phyloP scores from a whole-genome alignment of 2,113 vertebrate species.

The Balaeniceps rex region DNA sequence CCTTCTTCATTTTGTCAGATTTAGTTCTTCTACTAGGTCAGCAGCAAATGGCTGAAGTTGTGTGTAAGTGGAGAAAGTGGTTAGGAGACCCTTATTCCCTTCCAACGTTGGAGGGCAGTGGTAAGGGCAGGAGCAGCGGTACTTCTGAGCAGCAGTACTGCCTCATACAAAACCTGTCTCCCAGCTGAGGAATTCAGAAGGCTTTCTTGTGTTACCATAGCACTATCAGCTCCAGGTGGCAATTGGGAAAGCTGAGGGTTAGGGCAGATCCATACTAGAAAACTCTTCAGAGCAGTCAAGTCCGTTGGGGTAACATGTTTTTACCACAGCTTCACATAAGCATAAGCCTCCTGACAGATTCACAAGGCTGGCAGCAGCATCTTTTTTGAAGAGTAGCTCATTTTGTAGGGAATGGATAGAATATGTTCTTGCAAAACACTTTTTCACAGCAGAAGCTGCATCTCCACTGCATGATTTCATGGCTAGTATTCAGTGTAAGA shows the following conservation, averaged over 20 bases:
- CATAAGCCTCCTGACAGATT: not conserved
- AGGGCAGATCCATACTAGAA: not conserved
- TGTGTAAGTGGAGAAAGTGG: not conserved
- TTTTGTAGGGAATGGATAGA: not conserved
- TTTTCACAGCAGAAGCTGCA: not conserved
- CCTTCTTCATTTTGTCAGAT: not conserved
- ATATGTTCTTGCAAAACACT: not conserved
- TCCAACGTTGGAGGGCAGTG: rapidly evolving
- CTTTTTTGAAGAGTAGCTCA: not conserved
- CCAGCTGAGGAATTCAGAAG: not conserved
- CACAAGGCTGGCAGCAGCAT: not conserved
- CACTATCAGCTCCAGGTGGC: not conserved
- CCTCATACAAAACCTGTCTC: not conserved
- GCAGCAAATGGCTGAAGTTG: not conserved
- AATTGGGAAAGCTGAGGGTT: not conserved
- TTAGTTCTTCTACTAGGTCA: not conserved
- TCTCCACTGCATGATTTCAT: constrained; percentile 6
- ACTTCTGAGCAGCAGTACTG: not conserved
- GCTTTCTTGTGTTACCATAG: not conserved
- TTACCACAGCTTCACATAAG: not conserved
- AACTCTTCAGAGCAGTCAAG: not conserved
- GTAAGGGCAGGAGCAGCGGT: not conserved
- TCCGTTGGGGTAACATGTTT: not conserved
- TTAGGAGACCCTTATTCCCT: not conserved
- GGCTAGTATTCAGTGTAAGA: not conserved